Conservation (phyloP, 2,888 invertebrate species). For the Cantharis lateralis region DNA sequence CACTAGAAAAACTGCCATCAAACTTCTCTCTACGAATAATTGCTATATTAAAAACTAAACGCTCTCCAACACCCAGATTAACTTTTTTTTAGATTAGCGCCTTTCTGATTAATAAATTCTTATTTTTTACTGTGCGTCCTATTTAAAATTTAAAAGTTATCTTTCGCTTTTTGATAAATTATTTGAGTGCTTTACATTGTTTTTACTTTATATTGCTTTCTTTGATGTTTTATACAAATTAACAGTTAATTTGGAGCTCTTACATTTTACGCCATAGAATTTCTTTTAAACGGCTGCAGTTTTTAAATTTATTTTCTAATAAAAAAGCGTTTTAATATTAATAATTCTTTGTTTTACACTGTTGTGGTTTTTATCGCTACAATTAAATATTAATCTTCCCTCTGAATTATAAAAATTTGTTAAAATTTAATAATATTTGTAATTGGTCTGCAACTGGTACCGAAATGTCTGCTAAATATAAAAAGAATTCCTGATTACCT, state of each 20-base stretch:
- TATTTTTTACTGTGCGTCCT: not conserved
- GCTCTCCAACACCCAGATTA: not conserved
- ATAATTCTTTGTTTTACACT: not conserved
- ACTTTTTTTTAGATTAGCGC: not conserved
- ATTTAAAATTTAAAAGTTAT: not conserved
- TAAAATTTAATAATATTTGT: not conserved
- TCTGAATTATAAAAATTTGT: not conserved
- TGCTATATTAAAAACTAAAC: not conserved
- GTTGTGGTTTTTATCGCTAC: not conserved
- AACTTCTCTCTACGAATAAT: not conserved
- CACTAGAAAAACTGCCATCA: not conserved
- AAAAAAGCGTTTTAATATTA: not conserved
- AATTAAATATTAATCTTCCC: not conserved
- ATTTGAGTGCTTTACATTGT: not conserved
- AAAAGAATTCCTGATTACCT: not conserved
- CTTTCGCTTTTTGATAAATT: not conserved
- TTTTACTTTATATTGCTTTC: not conserved
- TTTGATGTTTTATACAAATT: constrained; percentile 1
- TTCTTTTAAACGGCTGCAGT: not conserved
- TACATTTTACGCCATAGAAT: not conserved
- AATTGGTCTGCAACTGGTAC: not conserved
- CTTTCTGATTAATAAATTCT: not conserved
- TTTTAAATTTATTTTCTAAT: not conserved
- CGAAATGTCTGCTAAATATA: not conserved
- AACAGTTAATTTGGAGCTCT: not conserved